Evolutionary conservation across 2,888 invertebrate genomes (phyloP), one percentile per base, ranked within the genome.

Genomic region (Pristionchus arcanus): DNA sequence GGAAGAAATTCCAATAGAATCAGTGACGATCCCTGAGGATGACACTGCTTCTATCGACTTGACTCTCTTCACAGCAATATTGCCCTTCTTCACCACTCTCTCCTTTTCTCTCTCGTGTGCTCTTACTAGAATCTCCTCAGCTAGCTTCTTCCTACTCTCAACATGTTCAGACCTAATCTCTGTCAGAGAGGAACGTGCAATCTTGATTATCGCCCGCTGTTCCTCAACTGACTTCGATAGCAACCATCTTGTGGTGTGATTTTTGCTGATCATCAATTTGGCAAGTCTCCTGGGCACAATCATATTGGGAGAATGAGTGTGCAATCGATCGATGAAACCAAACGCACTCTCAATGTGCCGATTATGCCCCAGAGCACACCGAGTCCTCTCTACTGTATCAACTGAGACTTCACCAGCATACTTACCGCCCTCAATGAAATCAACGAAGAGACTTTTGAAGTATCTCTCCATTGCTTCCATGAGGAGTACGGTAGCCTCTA

Each of bases 401-500:
- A 53, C 83, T 9, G 83, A 53, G 37, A 77, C 74, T 16, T 15
- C 53, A 28, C 83, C 83, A 11, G 53, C 3, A 31, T 53, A 83
- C 55, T 55, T 25, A n/a, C 83, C 83, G 4, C 55, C 83, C 28
- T 16, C 28, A 21, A 77, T 28, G 34, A 77, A 77, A 21, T 77
- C 77, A 15, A 28, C 77, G 21, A 77, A 77, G 34, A 83, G 83
- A 83, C 53, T 15, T 15, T 55, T 83, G 83, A 83, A 83, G 83
- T 83, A 83, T 83, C 83, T 83, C 55, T 53, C n/a, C 16, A 21
- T 49, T 16, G 83, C n/a, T 7, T 28, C 55, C 83, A 83, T 83
- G 28, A 83, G 15, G 53, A 83, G 55, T 28, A 55, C 83, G 31
- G 83, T 83, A 83, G 55, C 83, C n/a, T 83, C 83, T 15, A 81